Conservation (phyloP, 2,888 invertebrate species). For the Drosophila algonquin region DNA sequence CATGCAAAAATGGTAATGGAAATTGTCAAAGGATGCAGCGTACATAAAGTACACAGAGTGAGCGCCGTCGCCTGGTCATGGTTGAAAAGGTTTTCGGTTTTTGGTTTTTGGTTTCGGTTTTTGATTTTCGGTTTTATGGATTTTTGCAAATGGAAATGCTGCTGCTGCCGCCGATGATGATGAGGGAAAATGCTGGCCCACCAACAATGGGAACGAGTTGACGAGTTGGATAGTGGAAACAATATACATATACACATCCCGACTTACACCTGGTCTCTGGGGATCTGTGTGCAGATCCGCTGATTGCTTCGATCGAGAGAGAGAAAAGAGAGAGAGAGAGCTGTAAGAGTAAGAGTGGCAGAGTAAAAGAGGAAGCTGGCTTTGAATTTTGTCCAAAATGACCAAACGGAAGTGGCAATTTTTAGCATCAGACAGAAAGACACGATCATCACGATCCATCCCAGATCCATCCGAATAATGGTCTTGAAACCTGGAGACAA, state of each 20-base stretch:
- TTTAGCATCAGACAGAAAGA: not conserved
- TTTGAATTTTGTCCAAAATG: constrained; percentile 17
- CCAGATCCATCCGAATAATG: not conserved
- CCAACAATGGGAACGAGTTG: constrained; percentile 68
- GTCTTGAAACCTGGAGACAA: not conserved
- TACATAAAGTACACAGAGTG: constrained; percentile 51
- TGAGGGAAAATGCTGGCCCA: constrained; percentile 48
- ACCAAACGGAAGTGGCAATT: constrained; percentile 65
- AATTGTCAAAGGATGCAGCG: constrained; percentile 67
- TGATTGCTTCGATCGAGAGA: constrained; percentile 15
- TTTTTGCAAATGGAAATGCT: constrained; percentile 59
- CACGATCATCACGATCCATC: constrained; percentile 12
- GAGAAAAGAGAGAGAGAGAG: constrained; percentile 1
- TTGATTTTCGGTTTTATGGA: constrained; percentile 14
- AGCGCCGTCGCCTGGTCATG: constrained; percentile 63
- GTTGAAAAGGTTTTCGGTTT: constrained; percentile 50
- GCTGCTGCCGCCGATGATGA: constrained; percentile 45
- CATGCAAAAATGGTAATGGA: constrained; percentile 55
- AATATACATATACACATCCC: constrained; percentile 40
- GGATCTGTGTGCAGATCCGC: not conserved
- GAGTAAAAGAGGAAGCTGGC: constrained; percentile 5
- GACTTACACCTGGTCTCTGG: constrained; percentile 50
- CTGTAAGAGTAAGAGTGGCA: not conserved
- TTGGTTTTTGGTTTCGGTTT: constrained; percentile 13
- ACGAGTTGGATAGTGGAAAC: constrained; percentile 42